Conservation (phyloP, 2,113 vertebrate genomes). For the Talpa occidentalis region DNA sequence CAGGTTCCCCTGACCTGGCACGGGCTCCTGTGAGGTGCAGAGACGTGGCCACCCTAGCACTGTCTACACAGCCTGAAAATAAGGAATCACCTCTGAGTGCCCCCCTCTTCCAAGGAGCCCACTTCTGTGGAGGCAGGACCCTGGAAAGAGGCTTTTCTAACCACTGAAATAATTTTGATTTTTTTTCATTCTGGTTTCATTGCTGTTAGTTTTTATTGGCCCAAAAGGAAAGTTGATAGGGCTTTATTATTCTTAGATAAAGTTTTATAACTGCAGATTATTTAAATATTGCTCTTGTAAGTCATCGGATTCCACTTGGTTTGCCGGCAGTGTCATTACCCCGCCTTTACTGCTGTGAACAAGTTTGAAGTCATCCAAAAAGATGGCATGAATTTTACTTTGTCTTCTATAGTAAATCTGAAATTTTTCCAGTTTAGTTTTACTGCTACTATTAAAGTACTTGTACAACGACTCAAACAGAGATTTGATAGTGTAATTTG, state of each 20-base stretch:
- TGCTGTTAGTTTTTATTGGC: neutral
- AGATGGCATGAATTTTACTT: neutral
- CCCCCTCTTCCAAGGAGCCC: neutral
- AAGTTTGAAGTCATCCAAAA: neutral
- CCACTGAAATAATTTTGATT: neutral
- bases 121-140: neutral
- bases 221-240: neutral
- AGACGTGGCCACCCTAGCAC: accelerated
- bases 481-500: neutral
- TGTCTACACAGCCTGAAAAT: neutral
- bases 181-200: neutral
- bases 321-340: neutral
- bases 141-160: neutral
- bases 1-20: neutral
- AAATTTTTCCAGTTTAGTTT: neutral
- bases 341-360: neutral
- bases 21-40: accelerated
- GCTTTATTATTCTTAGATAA: slow-evolving; percentile 26
- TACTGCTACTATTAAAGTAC: neutral
- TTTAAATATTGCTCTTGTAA: neutral
- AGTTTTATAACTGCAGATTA: neutral
- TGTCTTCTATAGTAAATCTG: neutral
- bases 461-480: neutral
- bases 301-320: neutral
- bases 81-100: accelerated